Evolutionary conservation across 2,797 vertebrate genomes (phyloP).

Genomic region (Macropus fuliginosus): DNA sequence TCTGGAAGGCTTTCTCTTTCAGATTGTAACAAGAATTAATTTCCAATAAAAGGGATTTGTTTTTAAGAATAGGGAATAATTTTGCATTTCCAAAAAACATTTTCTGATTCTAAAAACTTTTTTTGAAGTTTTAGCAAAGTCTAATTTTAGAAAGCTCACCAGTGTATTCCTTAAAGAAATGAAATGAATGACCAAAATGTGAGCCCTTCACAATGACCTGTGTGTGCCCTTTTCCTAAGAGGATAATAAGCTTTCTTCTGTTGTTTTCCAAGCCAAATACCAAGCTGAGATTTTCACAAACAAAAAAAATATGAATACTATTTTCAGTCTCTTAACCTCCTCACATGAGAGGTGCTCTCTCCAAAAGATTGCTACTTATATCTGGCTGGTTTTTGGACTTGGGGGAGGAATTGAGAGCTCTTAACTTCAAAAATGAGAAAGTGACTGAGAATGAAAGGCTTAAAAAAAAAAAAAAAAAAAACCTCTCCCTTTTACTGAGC

Average conservation of each 20-base stretch:
- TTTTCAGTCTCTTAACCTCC: not conserved
- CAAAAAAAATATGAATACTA: not conserved
- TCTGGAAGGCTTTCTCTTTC: not conserved
- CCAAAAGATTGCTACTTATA: not conserved
- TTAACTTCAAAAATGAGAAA: not conserved
- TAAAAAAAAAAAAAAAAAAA: not conserved
- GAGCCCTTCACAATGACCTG: not conserved
- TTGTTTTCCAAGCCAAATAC: not conserved
- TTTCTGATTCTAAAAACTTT: not conserved
- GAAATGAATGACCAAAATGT: not conserved
- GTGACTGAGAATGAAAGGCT: not conserved
- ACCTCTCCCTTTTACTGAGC: not conserved
- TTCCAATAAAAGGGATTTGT: not conserved
- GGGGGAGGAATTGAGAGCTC: not conserved
- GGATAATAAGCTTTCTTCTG: not conserved
- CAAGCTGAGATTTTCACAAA: not conserved
- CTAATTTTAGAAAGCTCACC: not conserved
- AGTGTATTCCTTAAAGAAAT: not conserved
- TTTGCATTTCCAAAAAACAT: not conserved
- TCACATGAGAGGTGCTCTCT: not conserved
- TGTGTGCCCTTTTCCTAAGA: not conserved
- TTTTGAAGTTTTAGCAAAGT: not conserved
- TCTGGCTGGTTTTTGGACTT: not conserved
- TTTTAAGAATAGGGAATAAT: not conserved
- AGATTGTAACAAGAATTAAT: not conserved